Base-by-base conservation (phyloP, 2,113 vertebrate species). In the Coturnix japonica region DNA sequence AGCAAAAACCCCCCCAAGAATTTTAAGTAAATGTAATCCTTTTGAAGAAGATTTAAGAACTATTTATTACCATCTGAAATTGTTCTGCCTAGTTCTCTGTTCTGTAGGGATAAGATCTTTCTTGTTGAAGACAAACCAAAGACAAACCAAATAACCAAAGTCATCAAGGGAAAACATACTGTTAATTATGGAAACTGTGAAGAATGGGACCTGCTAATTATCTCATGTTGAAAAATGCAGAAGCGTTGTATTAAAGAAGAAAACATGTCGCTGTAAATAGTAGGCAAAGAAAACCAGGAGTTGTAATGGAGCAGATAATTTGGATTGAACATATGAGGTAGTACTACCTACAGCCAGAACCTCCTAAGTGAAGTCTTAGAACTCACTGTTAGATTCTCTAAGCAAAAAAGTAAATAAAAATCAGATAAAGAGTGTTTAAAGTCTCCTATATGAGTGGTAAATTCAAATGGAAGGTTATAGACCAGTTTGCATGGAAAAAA, bases 41-140 rank as follows among this genome's bases (percentile, higher is more conserved):
- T 78, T 78, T 73, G 22, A 82, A 88, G 51, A 61, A 1, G 1
- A 39, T 85, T 51, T 22, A 74, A 35, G 6, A 80, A 90, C 33
- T 56, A 63, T 11, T 65, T 85, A n/a, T 65, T 79, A 66, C 25
- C 35, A 65, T 30, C 5, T 63, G 41, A 53, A 74, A 61, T 16
- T 65, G 5, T 46, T 75, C n/a, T 70, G 4, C 53, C n/a, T 83
- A 79, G n/a, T 43, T 44, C 21, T 75, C 19, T 31, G 28, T 86
- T 80, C 82, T 74, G 47, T 43, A 53, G 63, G 86, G 46, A 75
- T 31, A 61, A 37, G 25, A 79, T 82, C 56, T 77, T 64, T 31
- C 60, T 56, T 85, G 43, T 47, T 74, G 57, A 43, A 83, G 59
- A 76, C 69, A 79, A 75, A 91, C 19, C 30, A 80, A 75, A 86